Conservation (phyloP, 2,888 invertebrate species). For the Caenorhabditis sulstoni region DNA sequence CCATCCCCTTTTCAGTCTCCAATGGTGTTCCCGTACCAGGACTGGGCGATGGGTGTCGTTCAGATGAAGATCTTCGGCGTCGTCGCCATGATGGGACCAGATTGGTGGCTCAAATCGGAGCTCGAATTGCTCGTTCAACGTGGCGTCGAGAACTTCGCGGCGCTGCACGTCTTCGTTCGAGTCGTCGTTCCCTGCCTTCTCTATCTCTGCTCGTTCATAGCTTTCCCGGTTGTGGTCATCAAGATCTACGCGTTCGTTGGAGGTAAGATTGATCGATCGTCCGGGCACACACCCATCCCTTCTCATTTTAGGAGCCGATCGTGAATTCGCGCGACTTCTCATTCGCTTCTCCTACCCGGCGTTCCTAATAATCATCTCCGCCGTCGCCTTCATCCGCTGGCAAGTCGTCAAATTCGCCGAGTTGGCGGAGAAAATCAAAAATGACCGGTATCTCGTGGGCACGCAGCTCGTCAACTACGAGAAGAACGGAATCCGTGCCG, state of each 20-base stretch:
- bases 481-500: constrained; percentile 36
- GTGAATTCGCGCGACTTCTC: constrained; percentile 84
- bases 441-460: constrained; percentile 94
- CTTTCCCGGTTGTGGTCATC: constrained; percentile 93
- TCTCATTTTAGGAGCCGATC: constrained; percentile 27
- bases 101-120: constrained; percentile 94
- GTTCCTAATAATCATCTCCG: constrained; percentile 84
- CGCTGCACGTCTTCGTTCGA: constrained; percentile 87
- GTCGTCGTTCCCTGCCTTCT: constrained; percentile 92
- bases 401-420: constrained; percentile 94
- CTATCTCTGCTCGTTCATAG: constrained; percentile 90
- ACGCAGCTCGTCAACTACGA: constrained; percentile 97
- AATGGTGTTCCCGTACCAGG: constrained; percentile 85
- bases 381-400: constrained; percentile 85
- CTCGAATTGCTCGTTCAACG: constrained; percentile 88
- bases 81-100: constrained; percentile 94
- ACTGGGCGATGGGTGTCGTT: constrained; percentile 97
- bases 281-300: too few species aligned
- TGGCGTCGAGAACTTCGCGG: constrained; percentile 93
- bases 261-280: constrained; percentile 61
- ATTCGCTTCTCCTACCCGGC: constrained; percentile 92
- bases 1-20: constrained; percentile 83
- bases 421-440: constrained; percentile 97
- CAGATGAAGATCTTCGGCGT: constrained; percentile 98
- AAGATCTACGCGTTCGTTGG: constrained; percentile 83